Evolutionary conservation across 2,797 vertebrate species (phyloP).

Genomic region (Galago senegalensis): DNA sequence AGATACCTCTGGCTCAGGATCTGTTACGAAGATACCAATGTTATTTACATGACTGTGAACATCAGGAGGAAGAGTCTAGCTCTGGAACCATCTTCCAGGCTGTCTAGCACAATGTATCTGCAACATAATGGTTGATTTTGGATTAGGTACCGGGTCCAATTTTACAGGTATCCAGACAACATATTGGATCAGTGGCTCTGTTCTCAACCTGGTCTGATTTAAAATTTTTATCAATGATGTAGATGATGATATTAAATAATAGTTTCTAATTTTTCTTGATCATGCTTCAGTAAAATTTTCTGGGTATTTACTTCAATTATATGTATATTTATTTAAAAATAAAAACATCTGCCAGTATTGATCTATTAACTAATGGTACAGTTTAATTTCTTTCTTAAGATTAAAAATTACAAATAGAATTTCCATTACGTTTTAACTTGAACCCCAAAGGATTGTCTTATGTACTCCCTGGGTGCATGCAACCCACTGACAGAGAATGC

Average conservation of each 20-base stretch:
- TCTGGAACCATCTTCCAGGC: not conserved
- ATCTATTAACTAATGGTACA: not conserved
- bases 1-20: not conserved
- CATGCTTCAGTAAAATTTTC: not conserved
- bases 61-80: not conserved
- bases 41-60: not conserved
- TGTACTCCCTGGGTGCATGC: not conserved
- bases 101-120: not conserved
- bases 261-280: not conserved
- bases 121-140: not conserved
- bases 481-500: not conserved
- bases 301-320: not conserved
- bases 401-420: not conserved
- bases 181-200: not conserved
- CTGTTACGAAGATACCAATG: not conserved
- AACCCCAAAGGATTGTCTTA: not conserved
- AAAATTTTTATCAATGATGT: not conserved
- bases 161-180: not conserved
- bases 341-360: not conserved
- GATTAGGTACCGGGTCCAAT: not conserved
- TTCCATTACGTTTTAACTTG: not conserved
- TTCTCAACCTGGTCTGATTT: not conserved
- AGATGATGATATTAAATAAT: conserved; percentile 2
- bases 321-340: not conserved
- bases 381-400: not conserved